phyloP scores from a whole-genome alignment of 2,888 invertebrate species.

The Agrypnus murinus region DNA sequence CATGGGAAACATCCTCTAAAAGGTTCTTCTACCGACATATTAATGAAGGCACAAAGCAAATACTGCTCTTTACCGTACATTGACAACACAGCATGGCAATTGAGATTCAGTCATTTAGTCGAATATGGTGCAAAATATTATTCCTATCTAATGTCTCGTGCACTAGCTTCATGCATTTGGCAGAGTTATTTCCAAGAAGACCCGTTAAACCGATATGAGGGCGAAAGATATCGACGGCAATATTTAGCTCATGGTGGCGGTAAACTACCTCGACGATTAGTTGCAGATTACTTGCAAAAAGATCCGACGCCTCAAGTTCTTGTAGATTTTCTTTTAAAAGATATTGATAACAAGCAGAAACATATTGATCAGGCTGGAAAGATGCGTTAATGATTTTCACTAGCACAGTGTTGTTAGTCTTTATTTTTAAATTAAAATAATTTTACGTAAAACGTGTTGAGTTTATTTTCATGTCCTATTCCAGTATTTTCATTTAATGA shows the following conservation, averaged over 20 bases:
- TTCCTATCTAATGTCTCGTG: conserved; percentile 95
- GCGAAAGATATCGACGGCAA: conserved; percentile 84
- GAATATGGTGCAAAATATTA: conserved; percentile 99
- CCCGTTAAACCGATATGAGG: conserved; percentile 85
- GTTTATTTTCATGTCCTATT: no score
- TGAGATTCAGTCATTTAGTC: conserved; percentile 95
- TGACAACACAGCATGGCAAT: conserved; percentile 95
- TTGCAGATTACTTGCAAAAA: conserved; percentile 85
- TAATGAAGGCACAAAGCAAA: conserved; percentile 84
- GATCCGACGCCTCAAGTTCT: conserved; percentile 84
- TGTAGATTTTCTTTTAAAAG: conserved; percentile 86
- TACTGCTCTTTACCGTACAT: conserved; percentile 93
- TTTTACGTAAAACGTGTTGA: no score
- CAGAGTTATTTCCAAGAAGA: conserved; percentile 86
- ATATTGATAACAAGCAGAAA: conserved; percentile 74
- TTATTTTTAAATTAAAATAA: no score
- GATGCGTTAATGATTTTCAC: no score
- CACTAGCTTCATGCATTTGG: conserved; percentile 96
- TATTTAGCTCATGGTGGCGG: conserved; percentile 93
- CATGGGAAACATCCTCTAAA: conserved; percentile 79
- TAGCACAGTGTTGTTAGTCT: no score
- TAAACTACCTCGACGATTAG: conserved; percentile 84
- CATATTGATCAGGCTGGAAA: no score
- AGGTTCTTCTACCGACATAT: conserved; percentile 80
- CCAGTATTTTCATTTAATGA: no score